These are phyloP conservation scores for Timema podura DNA, from an alignment of 2,888 invertebrate genomes.

Conservation along the genomic window DNA sequence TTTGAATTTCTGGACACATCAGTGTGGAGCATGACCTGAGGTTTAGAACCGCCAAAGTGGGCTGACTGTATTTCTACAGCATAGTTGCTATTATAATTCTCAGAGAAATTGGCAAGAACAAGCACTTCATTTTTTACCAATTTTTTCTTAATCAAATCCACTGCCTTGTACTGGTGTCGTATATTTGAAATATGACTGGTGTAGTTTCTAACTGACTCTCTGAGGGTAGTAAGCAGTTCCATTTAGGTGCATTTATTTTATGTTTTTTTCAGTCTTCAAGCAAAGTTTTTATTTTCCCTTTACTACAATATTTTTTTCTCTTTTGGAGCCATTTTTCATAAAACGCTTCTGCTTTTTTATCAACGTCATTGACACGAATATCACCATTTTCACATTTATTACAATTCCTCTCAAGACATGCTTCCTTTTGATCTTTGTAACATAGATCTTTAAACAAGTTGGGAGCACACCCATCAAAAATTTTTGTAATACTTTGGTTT, in stretches of 20 bases:
- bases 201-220: neutral
- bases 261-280: neutral
- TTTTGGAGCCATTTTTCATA: constrained; percentile 3
- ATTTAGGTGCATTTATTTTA: constrained; percentile 8
- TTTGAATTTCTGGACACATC: neutral
- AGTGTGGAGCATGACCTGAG: constrained; percentile 3
- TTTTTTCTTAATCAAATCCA: neutral
- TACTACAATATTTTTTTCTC: neutral
- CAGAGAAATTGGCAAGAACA: neutral
- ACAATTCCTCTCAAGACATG: constrained; percentile 5
- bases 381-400: neutral
- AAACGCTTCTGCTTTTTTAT: neutral
- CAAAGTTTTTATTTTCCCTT: neutral
- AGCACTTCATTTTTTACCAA: neutral
- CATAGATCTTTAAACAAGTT: neutral
- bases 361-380: neutral
- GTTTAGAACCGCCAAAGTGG: constrained; percentile 13
- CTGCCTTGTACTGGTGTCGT: constrained; percentile 1
- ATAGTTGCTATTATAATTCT: constrained; percentile 6
- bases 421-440: constrained; percentile 7
- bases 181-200: constrained; percentile 3
- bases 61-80: constrained; percentile 11
- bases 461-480: too few species aligned
- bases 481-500: too few species aligned
- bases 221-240: neutral